These are phyloP conservation scores for Drosophila diplacantha DNA, from an alignment of 2,888 invertebrate species.

Conservation along the genomic window DNA sequence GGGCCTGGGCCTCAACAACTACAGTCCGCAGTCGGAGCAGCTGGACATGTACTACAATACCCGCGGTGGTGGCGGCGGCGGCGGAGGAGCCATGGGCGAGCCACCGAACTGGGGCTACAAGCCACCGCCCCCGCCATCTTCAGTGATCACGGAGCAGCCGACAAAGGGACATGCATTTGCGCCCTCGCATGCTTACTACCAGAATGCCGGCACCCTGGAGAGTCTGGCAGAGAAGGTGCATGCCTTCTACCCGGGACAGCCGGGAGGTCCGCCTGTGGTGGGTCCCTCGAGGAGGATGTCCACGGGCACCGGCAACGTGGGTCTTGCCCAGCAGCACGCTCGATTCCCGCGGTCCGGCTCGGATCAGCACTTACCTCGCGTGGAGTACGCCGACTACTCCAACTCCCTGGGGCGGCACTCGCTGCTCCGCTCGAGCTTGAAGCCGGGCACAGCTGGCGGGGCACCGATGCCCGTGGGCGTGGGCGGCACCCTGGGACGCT, in stretches of 20 bases:
- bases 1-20: slow-evolving; percentile 83
- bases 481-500: slow-evolving; percentile 80
- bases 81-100: slow-evolving; percentile 76
- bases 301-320: slow-evolving; percentile 79
- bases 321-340: slow-evolving; percentile 76
- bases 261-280: slow-evolving; percentile 61
- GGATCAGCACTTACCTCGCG: slow-evolving; percentile 92
- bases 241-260: slow-evolving; percentile 85
- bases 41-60: slow-evolving; percentile 90
- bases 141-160: slow-evolving; percentile 94
- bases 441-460: slow-evolving; percentile 79
- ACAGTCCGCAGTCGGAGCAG: slow-evolving; percentile 83
- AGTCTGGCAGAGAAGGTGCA: slow-evolving; percentile 95
- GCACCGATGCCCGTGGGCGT: slow-evolving; percentile 72
- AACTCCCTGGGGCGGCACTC: slow-evolving; percentile 86
- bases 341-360: slow-evolving; percentile 91
- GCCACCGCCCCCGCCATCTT: slow-evolving; percentile 80
- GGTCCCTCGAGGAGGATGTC: slow-evolving; percentile 82
- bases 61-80: slow-evolving; percentile 78
- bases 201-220: slow-evolving; percentile 88
- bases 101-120: slow-evolving; percentile 79
- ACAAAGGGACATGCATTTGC: slow-evolving; percentile 92
- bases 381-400: slow-evolving; percentile 91
- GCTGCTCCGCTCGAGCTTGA: slow-evolving; percentile 88
- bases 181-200: slow-evolving; percentile 85